Conservation (phyloP, 2,888 invertebrate genomes). For the Phasia obesa region DNA sequence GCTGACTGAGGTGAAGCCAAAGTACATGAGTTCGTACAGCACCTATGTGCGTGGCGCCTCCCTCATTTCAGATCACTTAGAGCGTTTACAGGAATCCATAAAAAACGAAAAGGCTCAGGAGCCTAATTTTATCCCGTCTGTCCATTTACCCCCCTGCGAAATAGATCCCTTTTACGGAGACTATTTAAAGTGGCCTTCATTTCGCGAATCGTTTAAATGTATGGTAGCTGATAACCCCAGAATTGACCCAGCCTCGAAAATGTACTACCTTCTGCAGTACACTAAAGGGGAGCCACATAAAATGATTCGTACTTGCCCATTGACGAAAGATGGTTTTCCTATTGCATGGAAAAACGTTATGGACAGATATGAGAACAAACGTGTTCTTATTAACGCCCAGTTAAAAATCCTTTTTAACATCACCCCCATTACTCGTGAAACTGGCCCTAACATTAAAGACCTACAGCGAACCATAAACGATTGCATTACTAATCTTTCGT, state of each 20-base stretch:
- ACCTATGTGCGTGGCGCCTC: too few species aligned
- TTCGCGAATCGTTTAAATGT: neutral
- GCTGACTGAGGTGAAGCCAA: neutral
- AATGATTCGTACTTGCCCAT: conserved; percentile 3
- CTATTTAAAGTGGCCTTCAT: conserved; percentile 6
- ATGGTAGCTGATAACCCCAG: neutral
- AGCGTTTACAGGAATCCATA: too few species aligned
- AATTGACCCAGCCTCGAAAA: too few species aligned
- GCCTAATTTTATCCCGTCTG: neutral
- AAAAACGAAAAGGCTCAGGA: neutral
- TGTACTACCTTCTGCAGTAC: conserved; percentile 1
- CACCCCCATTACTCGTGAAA: neutral
- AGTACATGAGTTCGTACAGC: too few species aligned
- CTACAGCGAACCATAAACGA: neutral
- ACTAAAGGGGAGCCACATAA: conserved; percentile 16
- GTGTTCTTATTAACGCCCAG: conserved; percentile 27
- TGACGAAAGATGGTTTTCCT: conserved; percentile 22
- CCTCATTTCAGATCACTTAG: too few species aligned
- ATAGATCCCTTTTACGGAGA: neutral
- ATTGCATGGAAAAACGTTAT: conserved; percentile 3
- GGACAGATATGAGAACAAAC: conserved; percentile 26
- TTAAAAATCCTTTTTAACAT: conserved; percentile 5
- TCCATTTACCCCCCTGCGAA: neutral
- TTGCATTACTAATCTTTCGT: too few species aligned
- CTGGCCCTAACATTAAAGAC: neutral